Base-by-base conservation (phyloP, 1,140 invertebrate genomes). In the Rhysida immarginata region DNA sequence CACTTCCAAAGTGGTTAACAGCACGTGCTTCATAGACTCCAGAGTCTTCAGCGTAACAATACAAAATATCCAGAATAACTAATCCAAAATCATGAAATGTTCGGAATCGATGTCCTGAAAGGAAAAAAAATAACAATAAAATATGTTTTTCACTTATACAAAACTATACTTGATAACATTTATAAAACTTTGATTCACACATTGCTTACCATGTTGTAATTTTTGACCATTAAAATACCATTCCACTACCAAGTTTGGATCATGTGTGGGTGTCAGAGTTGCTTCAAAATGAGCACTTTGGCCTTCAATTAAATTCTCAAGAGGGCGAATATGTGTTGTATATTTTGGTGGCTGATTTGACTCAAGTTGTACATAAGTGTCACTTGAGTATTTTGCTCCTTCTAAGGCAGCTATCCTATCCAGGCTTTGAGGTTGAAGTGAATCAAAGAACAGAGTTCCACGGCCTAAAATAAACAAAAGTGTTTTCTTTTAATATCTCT, bases 11-110 rank as follows among this genome's bases (percentile, higher is more conserved):
- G 68, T 90, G 87, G 65, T 96, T 96, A 14, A 82, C 83, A 20
- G 94, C 92, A 60, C 89, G 77, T 66, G 89, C 92, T 74, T 93
- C 88, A 65, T 92, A 94, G 20, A 83, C 79, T 26, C 94, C 93
- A 48, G 88, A 92, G 69, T 98, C 96, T 74, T 97, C 92, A 70
- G 90, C 89, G 66, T 96, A 96, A 62, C 90, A 95, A 67, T 96
- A 97, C 1, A 96, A 72, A 58, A 98, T 94, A 64, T 96, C 93
- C 56, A 98, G 75, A 62, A 95, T 92, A 26, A 96, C 93, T 66
- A 95, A 92, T 35, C 76, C 92, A 72, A 97, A 96, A 68, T 98
- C 93, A 68, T 96, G 90, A 82, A 94, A 92, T 46, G 90, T 95
- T 62, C 90, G 81, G 68, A 92, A 96, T 56, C 92, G 82, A 73